Conservation (phyloP, 2,888 invertebrate species). For the Phyllotreta striolata region DNA sequence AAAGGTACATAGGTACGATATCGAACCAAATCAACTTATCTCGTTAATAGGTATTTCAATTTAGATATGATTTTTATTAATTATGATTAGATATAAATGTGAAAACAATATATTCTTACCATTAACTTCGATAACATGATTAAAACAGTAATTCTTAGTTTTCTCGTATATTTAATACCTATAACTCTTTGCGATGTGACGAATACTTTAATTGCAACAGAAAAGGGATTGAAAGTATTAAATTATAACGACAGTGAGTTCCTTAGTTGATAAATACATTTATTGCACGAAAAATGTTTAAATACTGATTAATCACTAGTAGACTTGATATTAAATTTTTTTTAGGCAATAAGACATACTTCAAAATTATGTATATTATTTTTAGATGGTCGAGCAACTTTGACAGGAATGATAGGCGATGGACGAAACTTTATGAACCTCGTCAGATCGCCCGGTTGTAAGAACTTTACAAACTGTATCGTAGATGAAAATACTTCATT, state of each 20-base stretch:
- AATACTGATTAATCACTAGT: no score
- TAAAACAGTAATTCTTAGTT: background rate
- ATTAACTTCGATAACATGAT: no score
- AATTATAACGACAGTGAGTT: constrained; percentile 17
- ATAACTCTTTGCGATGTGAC: background rate
- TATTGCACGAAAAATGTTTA: no score
- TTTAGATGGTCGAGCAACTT: no score
- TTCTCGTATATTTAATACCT: constrained; percentile 3
- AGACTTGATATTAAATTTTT: background rate
- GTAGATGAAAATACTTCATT: constrained; percentile 8
- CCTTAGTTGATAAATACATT: no score
- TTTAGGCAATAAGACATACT: background rate
- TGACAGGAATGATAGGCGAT: constrained; percentile 2
- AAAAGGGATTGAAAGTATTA: constrained; percentile 11
- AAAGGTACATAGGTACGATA: no score
- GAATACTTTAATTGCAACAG: constrained; percentile 11
- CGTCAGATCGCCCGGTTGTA: background rate
- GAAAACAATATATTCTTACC: no score
- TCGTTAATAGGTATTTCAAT: no score
- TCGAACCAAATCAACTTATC: no score
- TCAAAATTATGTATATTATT: no score
- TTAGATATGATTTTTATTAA: no score
- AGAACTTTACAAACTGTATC: constrained; percentile 4
- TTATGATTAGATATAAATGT: no score
- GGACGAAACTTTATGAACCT: constrained; percentile 2